Conservation (phyloP, 2,797 vertebrate species). For the Cyclura pinguis region DNA sequence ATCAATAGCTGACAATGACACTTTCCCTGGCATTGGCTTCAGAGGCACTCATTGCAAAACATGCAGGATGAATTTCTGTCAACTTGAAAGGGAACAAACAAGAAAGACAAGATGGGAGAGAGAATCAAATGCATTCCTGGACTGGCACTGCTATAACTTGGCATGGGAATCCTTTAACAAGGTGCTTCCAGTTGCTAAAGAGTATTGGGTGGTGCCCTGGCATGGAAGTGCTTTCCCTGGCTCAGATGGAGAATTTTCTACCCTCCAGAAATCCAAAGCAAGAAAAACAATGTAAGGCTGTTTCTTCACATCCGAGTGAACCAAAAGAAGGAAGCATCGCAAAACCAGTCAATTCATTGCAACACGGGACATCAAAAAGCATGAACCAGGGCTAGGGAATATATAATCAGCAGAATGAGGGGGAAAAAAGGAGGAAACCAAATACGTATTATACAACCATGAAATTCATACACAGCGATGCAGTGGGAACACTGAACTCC, state of each 20-base stretch:
- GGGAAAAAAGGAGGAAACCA: neutral
- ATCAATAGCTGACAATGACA: slow-evolving; percentile 35
- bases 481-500: neutral
- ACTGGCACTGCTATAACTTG: neutral
- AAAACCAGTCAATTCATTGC: neutral
- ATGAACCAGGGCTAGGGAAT: neutral
- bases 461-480: neutral
- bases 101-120: slow-evolving; percentile 37
- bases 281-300: neutral
- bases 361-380: neutral
- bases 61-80: slow-evolving; percentile 32
- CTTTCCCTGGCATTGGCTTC: slow-evolving; percentile 49
- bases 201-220: neutral
- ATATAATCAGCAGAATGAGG: neutral
- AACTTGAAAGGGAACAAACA: slow-evolving; percentile 52
- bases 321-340: slow-evolving; percentile 7
- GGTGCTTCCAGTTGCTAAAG: slow-evolving; percentile 18
- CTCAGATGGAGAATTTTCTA: neutral
- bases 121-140: slow-evolving; percentile 3
- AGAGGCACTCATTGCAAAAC: slow-evolving; percentile 28
- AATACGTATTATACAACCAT: neutral
- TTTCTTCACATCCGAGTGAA: slow-evolving; percentile 6
- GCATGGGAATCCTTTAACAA: slow-evolving; percentile 38
- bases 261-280: slow-evolving; percentile 1
- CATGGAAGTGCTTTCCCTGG: neutral